Percentiles rank a stretch among this genome's conserved stretches.
phyloP scores from a whole-genome alignment of 2,888 invertebrate genomes.

The Cryptocephalus moraei region DNA sequence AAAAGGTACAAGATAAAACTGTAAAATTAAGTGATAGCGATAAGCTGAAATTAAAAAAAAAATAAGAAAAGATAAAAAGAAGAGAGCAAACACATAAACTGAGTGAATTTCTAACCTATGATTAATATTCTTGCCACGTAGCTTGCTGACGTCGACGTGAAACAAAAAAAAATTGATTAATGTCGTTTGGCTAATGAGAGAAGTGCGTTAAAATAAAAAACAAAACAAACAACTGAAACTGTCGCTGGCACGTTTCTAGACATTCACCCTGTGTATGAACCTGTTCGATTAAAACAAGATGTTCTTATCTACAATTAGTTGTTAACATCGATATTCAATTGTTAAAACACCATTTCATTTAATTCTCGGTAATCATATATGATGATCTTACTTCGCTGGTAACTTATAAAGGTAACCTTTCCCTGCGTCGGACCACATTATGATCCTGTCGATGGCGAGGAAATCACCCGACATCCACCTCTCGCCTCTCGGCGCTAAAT shows the following conservation, averaged over 20 bases:
- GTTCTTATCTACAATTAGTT: no score
- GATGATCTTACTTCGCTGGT: conserved; percentile 77
- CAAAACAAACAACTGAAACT: conserved; percentile 7
- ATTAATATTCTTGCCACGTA: conserved; percentile 64
- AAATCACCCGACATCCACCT: conserved; percentile 96
- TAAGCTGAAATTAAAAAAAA: no score
- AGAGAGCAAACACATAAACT: conserved; percentile 28
- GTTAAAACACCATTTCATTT: no score
- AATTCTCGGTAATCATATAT: background rate
- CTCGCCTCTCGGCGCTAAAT: conserved; percentile 79
- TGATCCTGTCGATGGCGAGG: conserved; percentile 78
- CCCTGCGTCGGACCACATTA: conserved; percentile 94
- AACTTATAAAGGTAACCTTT: conserved; percentile 91
- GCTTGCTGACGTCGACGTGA: conserved; percentile 51
- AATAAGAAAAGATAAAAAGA: conserved; percentile 5
- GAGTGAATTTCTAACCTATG: conserved; percentile 60
- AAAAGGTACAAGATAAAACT: no score
- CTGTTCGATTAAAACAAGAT: no score
- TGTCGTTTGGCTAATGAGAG: conserved; percentile 19
- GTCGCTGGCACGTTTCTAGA: background rate
- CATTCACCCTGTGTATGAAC: no score
- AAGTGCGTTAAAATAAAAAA: conserved; percentile 22
- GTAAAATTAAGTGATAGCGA: no score
- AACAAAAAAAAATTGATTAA: conserved; percentile 27
- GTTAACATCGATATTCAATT: no score